phyloP scores from a whole-genome alignment of 2,888 invertebrate genomes.

The Callyntrura guangdongensis region DNA sequence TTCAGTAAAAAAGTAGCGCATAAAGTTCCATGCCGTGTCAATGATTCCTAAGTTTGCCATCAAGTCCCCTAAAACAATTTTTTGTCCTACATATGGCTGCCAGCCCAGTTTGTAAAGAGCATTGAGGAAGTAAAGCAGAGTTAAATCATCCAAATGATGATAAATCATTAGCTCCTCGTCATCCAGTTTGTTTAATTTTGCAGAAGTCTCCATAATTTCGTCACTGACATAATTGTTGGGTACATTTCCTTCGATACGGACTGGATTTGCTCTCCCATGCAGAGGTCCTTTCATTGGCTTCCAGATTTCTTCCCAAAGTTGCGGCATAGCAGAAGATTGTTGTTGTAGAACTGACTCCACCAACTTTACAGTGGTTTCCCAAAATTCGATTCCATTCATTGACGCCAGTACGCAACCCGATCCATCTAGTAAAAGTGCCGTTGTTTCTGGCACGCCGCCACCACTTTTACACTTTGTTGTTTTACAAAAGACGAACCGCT shows the following conservation, averaged over 20 bases:
- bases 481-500: constrained; percentile 49
- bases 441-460: neutral
- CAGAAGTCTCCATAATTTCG: neutral
- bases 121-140: constrained; percentile 44
- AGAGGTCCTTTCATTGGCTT: constrained; percentile 38
- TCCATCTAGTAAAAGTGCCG: constrained; percentile 32
- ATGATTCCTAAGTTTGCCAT: constrained; percentile 12
- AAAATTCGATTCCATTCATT: constrained; percentile 59
- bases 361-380: constrained; percentile 48
- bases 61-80: constrained; percentile 4
- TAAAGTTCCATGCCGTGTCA: constrained; percentile 7
- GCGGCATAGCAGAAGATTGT: constrained; percentile 47
- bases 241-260: neutral
- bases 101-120: constrained; percentile 66
- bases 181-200: constrained; percentile 32
- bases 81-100: constrained; percentile 28
- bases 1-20: constrained; percentile 45
- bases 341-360: constrained; percentile 59
- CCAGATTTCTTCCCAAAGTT: constrained; percentile 66
- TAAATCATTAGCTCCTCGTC: constrained; percentile 21
- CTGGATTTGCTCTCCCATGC: constrained; percentile 19
- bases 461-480: neutral
- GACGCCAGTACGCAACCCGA: neutral
- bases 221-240: neutral
- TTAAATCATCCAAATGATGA: constrained; percentile 27